Base-by-base conservation (phyloP, 1,140 invertebrate genomes). In the Leptonema lineaticorne region DNA sequence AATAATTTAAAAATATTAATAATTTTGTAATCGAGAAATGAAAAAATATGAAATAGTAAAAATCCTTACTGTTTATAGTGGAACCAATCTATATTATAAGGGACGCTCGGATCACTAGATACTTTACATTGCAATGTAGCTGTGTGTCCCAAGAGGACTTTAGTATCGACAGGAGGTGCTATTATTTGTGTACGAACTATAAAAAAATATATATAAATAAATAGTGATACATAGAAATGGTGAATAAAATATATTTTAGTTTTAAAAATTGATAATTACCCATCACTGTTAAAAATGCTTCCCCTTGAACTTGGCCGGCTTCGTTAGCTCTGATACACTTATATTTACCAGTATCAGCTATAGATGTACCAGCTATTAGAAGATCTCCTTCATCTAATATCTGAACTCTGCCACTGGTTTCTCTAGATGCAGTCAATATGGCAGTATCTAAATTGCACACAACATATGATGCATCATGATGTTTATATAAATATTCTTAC, bases 111-210 rank as follows among this genome's bases (percentile, higher is more conserved):
- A 81, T 97, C 95, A 75, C 90, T 92, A n/a, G 90, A 94, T 26
- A 97, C 91, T 83, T 92, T 94, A 82, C 96, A 98, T 74, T 95
- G 92, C 58, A 98, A 81, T 18, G 91, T 90, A 1, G 95, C 95
- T 28, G 92, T 95, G 57, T 95, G 90, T 18, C 95, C 95, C 1
- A 97, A 83, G 45, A 97, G 87, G 20, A 96, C 93, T 72, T 88
- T 87, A 1, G 91, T 92, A 77, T 97, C 93, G 64, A 91, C 91
- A 45, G 96, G 95, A 53, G 95, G 95, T 73, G 93, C 90, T 58
- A 93, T 87, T 69, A 97, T 97, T 83, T 95, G 92, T 16, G 96
- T 97, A 74, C 92, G 87, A 72, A 94, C 94, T 94, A 24, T 48
- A 7, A 53, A 53, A 53, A 53, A 14, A 41, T 41, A 16, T 16